Base-by-base conservation (phyloP, 2,797 vertebrate genomes). In the Lindbergichthys nudifrons region DNA sequence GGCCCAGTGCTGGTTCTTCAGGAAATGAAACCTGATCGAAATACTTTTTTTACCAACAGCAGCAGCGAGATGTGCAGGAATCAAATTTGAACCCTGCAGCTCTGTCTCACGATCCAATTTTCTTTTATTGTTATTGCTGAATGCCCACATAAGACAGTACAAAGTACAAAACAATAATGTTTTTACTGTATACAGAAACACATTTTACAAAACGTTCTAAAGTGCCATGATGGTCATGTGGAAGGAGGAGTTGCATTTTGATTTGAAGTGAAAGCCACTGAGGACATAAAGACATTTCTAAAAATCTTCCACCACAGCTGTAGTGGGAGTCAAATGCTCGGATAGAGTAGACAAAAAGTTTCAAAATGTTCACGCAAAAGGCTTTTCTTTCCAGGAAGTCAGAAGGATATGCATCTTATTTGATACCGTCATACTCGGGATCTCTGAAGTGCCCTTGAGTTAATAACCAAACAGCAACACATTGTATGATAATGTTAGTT, bases 11-110 rank as follows among this genome's bases (percentile, higher is more conserved):
- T 80, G 57, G 67, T 54, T 42, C 69, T 79, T 74, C 74, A 81
- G 90, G 91, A 91, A 92, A 82, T 69, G 39, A 68, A 79, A 77
- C 57, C 68, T 78, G 71, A 82, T 77, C 84, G 74, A 83, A 85
- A 81, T 80, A 82, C 0, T 81, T 71, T 85, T 48, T 54, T 58
- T 61, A 70, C 43, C 59, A 75, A 65, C 56, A 71, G 61, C 59
- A 65, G 72, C 74, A 72, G 65, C 68, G 72, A 82, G 72, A 73
- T 45, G 39, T 51, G 54, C 32, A 69, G 30, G 32, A 39, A 65
- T 83, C 77, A 58, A 15, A 72, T 65, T 57, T 86, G 83, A 26
- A 84, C 78, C 80, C 64, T 54, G 63, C 32, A 56, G 18, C 47
- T 70, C 19, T 52, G 65, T 83, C 79, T 87, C 78, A 77, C 60